Conservation (phyloP, 2,888 invertebrate species). For the Orthonevra nobilis region DNA sequence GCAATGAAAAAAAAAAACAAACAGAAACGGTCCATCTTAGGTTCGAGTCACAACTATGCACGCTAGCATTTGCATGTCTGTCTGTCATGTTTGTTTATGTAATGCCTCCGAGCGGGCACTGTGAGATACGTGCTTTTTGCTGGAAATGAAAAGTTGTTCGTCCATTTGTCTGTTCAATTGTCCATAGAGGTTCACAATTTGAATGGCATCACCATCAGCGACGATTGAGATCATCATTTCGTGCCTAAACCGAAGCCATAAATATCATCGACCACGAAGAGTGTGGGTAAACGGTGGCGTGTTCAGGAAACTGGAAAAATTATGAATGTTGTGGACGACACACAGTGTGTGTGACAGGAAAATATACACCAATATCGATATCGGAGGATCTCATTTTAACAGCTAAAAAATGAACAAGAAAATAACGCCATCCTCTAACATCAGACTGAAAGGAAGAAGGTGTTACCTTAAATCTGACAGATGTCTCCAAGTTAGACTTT, state of each 20-base stretch:
- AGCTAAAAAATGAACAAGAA: too few species aligned
- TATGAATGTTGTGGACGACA: slow-evolving; percentile 10
- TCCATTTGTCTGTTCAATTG: slow-evolving; percentile 11
- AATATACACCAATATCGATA: too few species aligned
- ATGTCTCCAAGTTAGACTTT: too few species aligned
- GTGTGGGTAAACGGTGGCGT: slow-evolving; percentile 8
- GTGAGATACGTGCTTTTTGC: slow-evolving; percentile 35
- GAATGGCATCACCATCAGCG: slow-evolving; percentile 23
- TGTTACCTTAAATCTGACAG: too few species aligned
- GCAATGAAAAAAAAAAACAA: too few species aligned
- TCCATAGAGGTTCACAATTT: slow-evolving; percentile 6
- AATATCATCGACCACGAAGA: slow-evolving; percentile 47
- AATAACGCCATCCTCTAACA: too few species aligned
- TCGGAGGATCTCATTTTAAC: too few species aligned
- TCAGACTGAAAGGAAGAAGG: too few species aligned
- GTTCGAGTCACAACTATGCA: slow-evolving; percentile 11
- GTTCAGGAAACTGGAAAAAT: slow-evolving; percentile 7
- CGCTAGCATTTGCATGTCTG: slow-evolving; percentile 2
- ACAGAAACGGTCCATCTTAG: too few species aligned
- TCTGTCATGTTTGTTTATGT: slow-evolving; percentile 42
- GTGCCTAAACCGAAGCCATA: slow-evolving; percentile 44
- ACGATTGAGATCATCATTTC: slow-evolving; percentile 61
- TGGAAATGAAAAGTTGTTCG: not conserved
- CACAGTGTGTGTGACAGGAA: slow-evolving; percentile 14
- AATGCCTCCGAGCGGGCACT: slow-evolving; percentile 32